A percentile compares a stretch with the other conserved stretches of the same genome.
Evolutionary conservation across 2,888 invertebrate genomes (phyloP).

Genomic region (Drosophila quasianomalipes): DNA sequence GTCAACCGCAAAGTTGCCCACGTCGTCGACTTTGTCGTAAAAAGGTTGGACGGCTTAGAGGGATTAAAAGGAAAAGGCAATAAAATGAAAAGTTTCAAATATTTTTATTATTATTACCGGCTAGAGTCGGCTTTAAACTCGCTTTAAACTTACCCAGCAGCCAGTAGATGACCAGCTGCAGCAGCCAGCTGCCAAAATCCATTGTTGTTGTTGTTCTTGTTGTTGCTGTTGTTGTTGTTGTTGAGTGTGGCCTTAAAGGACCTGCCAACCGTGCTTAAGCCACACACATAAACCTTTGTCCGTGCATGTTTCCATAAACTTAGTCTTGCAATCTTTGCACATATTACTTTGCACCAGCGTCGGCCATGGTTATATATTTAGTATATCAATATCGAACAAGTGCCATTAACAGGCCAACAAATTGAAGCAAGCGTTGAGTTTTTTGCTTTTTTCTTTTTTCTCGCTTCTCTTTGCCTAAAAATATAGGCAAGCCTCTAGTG

Average conservation of each 20-base stretch:
- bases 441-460: slow-evolving; percentile 15
- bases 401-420: slow-evolving; percentile 61
- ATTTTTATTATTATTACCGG: slow-evolving; percentile 72
- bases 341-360: slow-evolving; percentile 45
- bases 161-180: slow-evolving; percentile 68
- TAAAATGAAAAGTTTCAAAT: slow-evolving; percentile 80
- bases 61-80: slow-evolving; percentile 81
- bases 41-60: slow-evolving; percentile 72
- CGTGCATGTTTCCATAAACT: slow-evolving; percentile 54
- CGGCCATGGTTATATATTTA: slow-evolving; percentile 42
- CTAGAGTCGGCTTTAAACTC: slow-evolving; percentile 36
- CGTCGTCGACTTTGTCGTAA: slow-evolving; percentile 71
- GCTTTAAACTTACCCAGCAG: slow-evolving; percentile 68
- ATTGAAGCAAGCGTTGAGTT: slow-evolving; percentile 33
- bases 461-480: slow-evolving; percentile 12
- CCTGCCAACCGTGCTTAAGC: slow-evolving; percentile 33
- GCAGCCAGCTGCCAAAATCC: slow-evolving; percentile 63
- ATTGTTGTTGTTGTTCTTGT: slow-evolving; percentile 29
- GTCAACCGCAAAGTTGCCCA: slow-evolving; percentile 76
- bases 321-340: slow-evolving; percentile 36
- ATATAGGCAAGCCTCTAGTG: slow-evolving; percentile 30
- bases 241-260: slow-evolving; percentile 45
- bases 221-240: neutral
- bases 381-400: slow-evolving; percentile 58
- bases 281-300: slow-evolving; percentile 36